These are phyloP conservation scores for Coleophora flavipennella DNA, from an alignment of 2,888 invertebrate genomes.

Conservation along the genomic window DNA sequence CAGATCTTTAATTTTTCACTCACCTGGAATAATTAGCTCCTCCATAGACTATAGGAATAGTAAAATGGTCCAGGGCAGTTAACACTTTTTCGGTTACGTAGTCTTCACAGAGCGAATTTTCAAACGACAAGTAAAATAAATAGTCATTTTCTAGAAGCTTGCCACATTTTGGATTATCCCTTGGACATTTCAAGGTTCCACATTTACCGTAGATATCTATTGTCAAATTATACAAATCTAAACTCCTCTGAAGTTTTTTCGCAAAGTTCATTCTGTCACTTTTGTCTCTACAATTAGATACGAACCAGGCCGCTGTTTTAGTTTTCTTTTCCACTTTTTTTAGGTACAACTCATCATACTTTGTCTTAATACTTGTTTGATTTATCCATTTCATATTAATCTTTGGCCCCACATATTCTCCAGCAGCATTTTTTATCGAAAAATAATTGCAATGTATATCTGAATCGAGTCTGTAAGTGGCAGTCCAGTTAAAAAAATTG, in stretches of 20 bases:
- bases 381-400: background rate
- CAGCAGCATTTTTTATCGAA: background rate
- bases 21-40: too few relatives aligned
- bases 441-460: background rate
- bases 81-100: background rate
- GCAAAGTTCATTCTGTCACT: too few relatives aligned
- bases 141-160: background rate
- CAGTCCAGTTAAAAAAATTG: background rate
- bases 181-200: background rate
- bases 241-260: background rate
- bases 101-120: background rate
- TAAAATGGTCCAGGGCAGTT: background rate
- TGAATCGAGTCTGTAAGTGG: too few relatives aligned
- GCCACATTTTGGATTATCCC: background rate
- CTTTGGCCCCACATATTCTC: background rate
- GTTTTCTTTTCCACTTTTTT: background rate
- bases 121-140: background rate
- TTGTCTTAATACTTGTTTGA: background rate
- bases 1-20: too few relatives aligned
- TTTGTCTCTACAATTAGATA: too few relatives aligned
- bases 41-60: too few relatives aligned
- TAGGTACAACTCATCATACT: background rate
- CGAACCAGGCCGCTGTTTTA: background rate
- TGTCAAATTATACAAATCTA: background rate
- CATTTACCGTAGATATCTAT: background rate